Base-by-base conservation (phyloP, 2,797 vertebrate species). In the Geotrypetes seraphini region DNA sequence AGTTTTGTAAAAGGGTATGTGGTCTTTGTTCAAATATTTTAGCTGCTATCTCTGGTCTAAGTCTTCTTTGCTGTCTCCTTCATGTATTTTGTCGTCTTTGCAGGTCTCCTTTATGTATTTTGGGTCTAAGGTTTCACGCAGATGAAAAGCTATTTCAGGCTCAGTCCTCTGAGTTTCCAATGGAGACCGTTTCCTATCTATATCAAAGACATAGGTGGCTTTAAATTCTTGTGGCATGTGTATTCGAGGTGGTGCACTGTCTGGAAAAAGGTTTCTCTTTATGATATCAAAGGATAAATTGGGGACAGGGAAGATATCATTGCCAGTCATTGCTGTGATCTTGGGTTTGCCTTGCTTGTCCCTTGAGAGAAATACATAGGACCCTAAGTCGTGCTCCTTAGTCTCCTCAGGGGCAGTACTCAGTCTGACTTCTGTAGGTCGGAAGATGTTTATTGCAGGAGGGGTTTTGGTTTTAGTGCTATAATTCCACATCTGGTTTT, bases 81-180 rank as follows among this genome's bases (percentile, higher is more conserved):
- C 7, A n/a, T 11, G 16, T 29, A 29, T 19, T 33, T 35, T 1
- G 60, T n/a, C n/a, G 19, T 19, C n/a, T n/a, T n/a, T n/a, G n/a
- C 19, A 19, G 19, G 8, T 28, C 18, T 18, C 19, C 7, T 29
- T 29, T 7, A n/a, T 11, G 16, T 29, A 29, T 19, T 33, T 35
- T 1, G 60, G 28, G 4, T 69, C 69, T 13, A 66, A 44, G 2
- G 50, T 66, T 19, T 53, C 32, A 4, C 47, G 52, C 20, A 72
- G 28, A 43, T 11, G 69, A 37, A 68, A 42, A 14, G 52, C 44
- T 28, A 71, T 19, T 12, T 47, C 24, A 9, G 66, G 50, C 0
- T 44, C 55, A 25, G 53, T 53, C 12, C 27, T 25, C 8, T 27
- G 19, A 4, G 24, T 10, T 1, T 32, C 16, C 1, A 19, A 12